Conservation (phyloP, 2,113 vertebrate genomes). For the Calidris pugnax region DNA sequence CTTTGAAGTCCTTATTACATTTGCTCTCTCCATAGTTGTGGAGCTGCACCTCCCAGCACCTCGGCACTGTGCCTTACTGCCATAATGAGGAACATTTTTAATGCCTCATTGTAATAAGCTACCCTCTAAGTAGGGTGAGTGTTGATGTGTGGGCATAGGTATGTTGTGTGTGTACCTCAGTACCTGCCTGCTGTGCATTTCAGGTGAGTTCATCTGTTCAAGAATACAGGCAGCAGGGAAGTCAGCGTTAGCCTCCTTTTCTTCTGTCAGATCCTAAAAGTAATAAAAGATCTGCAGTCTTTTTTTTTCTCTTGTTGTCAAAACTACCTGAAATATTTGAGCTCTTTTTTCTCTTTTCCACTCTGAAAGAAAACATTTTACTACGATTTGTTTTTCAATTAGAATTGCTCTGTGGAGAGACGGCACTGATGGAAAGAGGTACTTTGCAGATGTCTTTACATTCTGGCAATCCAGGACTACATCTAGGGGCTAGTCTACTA, state of each 20-base stretch:
- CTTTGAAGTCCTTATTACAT: not conserved
- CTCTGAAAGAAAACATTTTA: not conserved
- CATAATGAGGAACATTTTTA: not conserved
- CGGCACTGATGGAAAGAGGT: not conserved
- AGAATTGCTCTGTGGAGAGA: not conserved
- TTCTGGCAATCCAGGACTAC: not conserved
- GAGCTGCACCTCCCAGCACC: not conserved
- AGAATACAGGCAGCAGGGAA: not conserved
- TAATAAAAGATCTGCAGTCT: not conserved
- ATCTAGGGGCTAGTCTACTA: not conserved
- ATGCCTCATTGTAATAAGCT: not conserved
- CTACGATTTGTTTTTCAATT: not conserved
- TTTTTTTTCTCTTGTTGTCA: not conserved
- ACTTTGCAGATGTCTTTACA: not conserved
- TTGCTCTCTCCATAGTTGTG: not conserved
- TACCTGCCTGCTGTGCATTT: not conserved
- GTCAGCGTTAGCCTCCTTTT: not conserved
- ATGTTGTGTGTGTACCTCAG: not conserved
- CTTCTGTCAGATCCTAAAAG: not conserved
- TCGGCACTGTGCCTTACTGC: not conserved
- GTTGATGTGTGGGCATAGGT: not conserved
- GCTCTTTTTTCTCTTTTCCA: not conserved
- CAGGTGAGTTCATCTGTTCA: not conserved
- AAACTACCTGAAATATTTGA: not conserved
- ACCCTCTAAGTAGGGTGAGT: not conserved